A percentile compares a stretch with the other conserved stretches of the same genome.
These are phyloP conservation scores for Synergus gifuensis DNA, from an alignment of 2,888 invertebrate genomes.

Conservation along the genomic window DNA sequence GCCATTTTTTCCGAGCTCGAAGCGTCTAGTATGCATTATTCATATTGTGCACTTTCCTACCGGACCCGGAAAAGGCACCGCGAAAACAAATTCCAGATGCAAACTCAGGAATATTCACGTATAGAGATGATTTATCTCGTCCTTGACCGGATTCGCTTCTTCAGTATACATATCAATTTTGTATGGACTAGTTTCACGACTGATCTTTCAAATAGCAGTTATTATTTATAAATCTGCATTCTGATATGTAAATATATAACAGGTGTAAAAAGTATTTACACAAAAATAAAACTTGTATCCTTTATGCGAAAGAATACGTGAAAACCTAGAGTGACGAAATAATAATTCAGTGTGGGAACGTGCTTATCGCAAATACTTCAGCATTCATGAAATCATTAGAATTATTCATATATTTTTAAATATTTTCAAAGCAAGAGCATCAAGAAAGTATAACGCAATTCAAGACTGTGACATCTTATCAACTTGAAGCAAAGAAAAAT, in stretches of 20 bases:
- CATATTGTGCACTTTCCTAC: constrained; percentile 54
- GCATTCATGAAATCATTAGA: too few relatives aligned
- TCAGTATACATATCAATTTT: neutral
- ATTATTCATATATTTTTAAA: too few relatives aligned
- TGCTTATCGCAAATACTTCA: too few relatives aligned
- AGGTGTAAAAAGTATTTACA: too few relatives aligned
- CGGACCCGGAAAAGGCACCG: constrained; percentile 22
- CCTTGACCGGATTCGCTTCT: constrained; percentile 43
- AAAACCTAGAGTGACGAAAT: too few relatives aligned
- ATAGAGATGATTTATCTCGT: constrained; percentile 33
- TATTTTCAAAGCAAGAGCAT: too few relatives aligned
- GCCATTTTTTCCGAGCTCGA: constrained; percentile 12
- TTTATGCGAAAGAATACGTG: too few relatives aligned
- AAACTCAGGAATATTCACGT: neutral
- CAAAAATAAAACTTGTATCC: too few relatives aligned
- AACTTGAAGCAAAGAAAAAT: neutral
- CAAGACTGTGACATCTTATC: neutral
- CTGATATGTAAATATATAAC: too few relatives aligned
- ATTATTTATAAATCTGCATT: neutral
- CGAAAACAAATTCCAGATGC: constrained; percentile 32
- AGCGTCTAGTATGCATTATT: constrained; percentile 58
- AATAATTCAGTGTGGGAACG: too few relatives aligned
- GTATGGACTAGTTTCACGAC: constrained; percentile 9
- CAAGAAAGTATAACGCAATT: too few relatives aligned
- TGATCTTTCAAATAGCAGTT: neutral